Base-by-base conservation (phyloP, 2,113 vertebrate species). In the Jaculus jaculus region DNA sequence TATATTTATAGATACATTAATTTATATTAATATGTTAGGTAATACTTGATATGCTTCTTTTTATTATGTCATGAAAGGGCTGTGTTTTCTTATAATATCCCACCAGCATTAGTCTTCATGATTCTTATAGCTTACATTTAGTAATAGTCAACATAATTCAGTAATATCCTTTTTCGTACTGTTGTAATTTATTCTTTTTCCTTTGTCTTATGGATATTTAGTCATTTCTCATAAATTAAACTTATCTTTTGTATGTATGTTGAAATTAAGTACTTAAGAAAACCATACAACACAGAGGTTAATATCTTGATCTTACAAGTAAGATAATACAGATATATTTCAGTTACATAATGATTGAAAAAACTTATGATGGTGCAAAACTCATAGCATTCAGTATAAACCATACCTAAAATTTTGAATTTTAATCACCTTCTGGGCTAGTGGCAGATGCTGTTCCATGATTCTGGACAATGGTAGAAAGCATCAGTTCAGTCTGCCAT, bases 51-150 rank as follows among this genome's bases (percentile, higher is more conserved):
- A 13, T 84, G 23, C 12, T 74, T 61, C 11, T 51, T 66, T 87
- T 90, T 54, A 80, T 63, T 84, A 61, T 20, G 13, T 30, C 65
- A 39, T 54, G n/a, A 68, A 81, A 82, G 12, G 21, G 61, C 79
- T 30, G 15, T 24, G 4, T 72, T 72, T 92, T 37, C 13, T 87
- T 47, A 37, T 37, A 32, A 54, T 54, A 81, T 79, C 39, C 21
- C 18, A 79, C 15, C 84, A 34, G 16, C 23, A 5, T 84, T 87
- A 1, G 7, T n/a, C 75, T 71, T 82, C 32, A 83, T 66, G 34
- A 74, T 71, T 92, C n/a, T 3, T 23, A 73, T 91, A 75, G 30
- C 42, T 75, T 58, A 82, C 10, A 74, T 80, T 79, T 2, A 83
- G 4, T 72, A 21, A 24, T 58, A 61, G 0, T 7, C 15, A 15